These are phyloP conservation scores for Myrmecophaga tridactyla DNA, from an alignment of 2,113 vertebrate genomes.

Conservation along the genomic window DNA sequence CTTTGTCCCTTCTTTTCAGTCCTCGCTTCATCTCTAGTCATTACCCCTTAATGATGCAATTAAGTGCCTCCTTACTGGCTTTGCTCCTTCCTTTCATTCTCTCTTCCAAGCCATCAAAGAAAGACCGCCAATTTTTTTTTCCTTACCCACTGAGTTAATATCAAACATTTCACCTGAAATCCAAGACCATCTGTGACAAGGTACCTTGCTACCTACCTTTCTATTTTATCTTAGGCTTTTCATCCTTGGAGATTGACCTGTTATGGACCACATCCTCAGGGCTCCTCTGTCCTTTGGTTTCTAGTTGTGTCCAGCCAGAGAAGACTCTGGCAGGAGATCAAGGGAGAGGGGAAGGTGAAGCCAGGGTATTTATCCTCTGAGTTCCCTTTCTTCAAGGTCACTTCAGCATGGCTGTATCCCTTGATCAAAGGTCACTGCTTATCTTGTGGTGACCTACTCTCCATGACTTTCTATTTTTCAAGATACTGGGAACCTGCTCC, in stretches of 20 bases:
- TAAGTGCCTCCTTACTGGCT: neutral
- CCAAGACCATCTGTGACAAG: neutral
- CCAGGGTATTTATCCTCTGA: too few relatives aligned
- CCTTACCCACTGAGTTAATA: neutral
- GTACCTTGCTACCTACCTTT: neutral
- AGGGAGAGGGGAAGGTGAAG: neutral
- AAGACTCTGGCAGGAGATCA: neutral
- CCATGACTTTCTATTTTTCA: neutral
- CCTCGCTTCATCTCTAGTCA: neutral
- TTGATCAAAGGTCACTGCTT: neutral
- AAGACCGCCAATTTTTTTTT: neutral
- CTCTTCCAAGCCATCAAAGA: neutral
- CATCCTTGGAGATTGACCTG: neutral
- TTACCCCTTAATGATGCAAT: neutral
- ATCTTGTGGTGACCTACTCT: neutral
- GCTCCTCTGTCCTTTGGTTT: neutral
- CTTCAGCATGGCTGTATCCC: neutral
- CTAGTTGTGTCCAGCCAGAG: neutral
- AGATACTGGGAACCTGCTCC: neutral
- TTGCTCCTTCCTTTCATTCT: neutral
- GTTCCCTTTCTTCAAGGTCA: neutral
- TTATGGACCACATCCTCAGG: neutral
- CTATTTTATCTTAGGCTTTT: neutral
- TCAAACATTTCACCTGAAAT: neutral
- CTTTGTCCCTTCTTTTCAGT: neutral